Evolutionary conservation across 2,113 vertebrate species (phyloP), one percentile per base, ranked within the genome.

Genomic region (Scomber colias): DNA sequence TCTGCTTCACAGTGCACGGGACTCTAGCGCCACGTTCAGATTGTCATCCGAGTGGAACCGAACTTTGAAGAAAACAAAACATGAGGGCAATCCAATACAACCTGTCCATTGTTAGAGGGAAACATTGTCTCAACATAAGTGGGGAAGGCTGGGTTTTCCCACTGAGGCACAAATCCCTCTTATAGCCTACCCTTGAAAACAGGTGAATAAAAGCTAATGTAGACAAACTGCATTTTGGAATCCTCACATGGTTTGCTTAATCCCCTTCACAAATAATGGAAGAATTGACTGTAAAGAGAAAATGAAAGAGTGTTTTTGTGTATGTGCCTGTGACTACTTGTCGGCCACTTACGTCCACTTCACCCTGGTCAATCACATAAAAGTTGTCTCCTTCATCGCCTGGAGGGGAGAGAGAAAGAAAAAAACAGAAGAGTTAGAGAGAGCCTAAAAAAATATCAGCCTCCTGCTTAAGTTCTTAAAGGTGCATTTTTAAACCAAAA

Each of bases 381-480:
- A 99, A 99, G 93, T 99, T 99, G 89, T 99, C 98, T 40, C 98
- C 98, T 95, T 99, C 98, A 9, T 99, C 96, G 75, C 97, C 98
- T 99, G 88, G 35, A 90, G 84, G 45, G 49, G 80, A 88, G 82
- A 86, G 76, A 85, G 44, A 4, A 75, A 35, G 21, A 73, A n/a
- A 75, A 50, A 59, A 69, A 72, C 27, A 75, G 17, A 50, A 30
- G 27, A 61, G 48, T 63, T 48, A 68, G 46, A 76, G 30, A 60
- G 59, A 13, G 76, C 59, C 8, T 24, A 66, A 71, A 69, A 14
- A 19, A 56, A 16, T 4, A 35, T 51, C 67, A 57, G 69, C 35
- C 31, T 56, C 15, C 19, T 83, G 14, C n/a, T 67, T 46, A 48
- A 31, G 49, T 48, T 77, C 48, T 82, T 15, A 65, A 66, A 63